These are phyloP conservation scores for Ammodytes marinus DNA, from an alignment of 2,113 vertebrate species.

Conservation along the genomic window DNA sequence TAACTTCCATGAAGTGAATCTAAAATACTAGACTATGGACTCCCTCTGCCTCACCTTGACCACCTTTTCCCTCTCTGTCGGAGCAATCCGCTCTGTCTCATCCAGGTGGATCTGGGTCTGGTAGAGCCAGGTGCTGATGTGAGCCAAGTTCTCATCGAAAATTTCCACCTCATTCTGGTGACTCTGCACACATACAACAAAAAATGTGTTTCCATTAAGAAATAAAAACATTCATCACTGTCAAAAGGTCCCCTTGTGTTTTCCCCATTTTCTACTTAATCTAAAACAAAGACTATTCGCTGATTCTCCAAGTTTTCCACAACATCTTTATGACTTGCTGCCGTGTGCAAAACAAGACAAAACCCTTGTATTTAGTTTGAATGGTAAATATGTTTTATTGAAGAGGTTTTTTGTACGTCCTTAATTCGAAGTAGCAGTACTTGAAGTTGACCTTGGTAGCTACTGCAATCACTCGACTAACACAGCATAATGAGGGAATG, in stretches of 20 bases:
- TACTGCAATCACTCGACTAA: slow-evolving; percentile 2
- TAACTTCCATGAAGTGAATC: slow-evolving; percentile 30
- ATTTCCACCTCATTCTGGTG: slow-evolving; percentile 96
- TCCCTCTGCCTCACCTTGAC: slow-evolving; percentile 86
- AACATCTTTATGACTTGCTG: not conserved
- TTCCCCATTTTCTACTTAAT: slow-evolving; percentile 2
- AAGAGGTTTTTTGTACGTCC: slow-evolving; percentile 18
- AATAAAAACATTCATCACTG: not conserved
- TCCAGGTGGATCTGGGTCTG: slow-evolving; percentile 96
- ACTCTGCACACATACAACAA: slow-evolving; percentile 81
- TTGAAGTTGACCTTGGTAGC: not conserved
- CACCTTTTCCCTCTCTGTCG: slow-evolving; percentile 88
- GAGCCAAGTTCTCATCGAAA: slow-evolving; percentile 96
- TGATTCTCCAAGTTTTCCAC: not conserved
- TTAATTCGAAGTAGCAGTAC: not conserved
- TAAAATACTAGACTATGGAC: not conserved
- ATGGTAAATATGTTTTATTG: not conserved
- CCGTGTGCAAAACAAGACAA: slow-evolving; percentile 1
- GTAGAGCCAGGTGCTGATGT: slow-evolving; percentile 99
- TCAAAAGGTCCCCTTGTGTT: not conserved
- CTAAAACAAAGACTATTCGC: not conserved
- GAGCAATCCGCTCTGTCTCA: slow-evolving; percentile 92
- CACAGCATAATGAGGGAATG: not conserved
- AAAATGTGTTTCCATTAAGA: not conserved
- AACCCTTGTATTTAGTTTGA: not conserved